These are phyloP conservation scores for Rhinopithecus roxellana DNA, from an alignment of 2,113 vertebrate genomes.

Conservation along the genomic window DNA sequence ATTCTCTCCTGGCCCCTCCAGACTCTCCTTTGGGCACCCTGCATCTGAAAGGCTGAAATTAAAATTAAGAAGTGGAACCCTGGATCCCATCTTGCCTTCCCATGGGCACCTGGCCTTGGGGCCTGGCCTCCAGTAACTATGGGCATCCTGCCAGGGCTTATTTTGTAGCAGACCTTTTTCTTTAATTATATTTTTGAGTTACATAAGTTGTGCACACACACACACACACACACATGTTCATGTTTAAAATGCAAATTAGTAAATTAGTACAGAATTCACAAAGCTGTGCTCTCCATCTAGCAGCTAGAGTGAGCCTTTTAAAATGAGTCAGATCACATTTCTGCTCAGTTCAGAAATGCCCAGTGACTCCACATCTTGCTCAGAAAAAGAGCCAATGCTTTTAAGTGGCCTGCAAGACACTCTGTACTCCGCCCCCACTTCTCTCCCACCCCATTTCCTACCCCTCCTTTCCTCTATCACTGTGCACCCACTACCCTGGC, in stretches of 20 bases:
- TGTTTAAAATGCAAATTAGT: slow-evolving; percentile 15
- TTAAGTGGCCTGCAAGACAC: neutral
- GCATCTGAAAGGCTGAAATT: neutral
- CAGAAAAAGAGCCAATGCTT: neutral
- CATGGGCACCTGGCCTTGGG: neutral
- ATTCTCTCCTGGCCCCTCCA: neutral
- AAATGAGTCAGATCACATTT: neutral
- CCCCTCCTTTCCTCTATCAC: too few species aligned
- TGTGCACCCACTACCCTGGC: too few species aligned
- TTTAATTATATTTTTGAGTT: neutral
- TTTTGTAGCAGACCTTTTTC: neutral
- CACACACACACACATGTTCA: neutral
- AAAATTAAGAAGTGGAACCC: neutral
- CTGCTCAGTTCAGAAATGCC: neutral
- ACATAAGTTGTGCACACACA: neutral
- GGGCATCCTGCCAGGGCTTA: neutral
- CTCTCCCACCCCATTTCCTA: neutral
- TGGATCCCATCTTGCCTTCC: neutral
- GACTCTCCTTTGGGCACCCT: neutral
- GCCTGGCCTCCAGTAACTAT: neutral
- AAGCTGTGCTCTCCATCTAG: neutral
- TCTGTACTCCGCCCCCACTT: neutral
- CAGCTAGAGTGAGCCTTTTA: neutral
- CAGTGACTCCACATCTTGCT: neutral
- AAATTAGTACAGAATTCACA: neutral